Base-by-base conservation (phyloP, 2,888 invertebrate species). In the Frankliniella fusca region DNA sequence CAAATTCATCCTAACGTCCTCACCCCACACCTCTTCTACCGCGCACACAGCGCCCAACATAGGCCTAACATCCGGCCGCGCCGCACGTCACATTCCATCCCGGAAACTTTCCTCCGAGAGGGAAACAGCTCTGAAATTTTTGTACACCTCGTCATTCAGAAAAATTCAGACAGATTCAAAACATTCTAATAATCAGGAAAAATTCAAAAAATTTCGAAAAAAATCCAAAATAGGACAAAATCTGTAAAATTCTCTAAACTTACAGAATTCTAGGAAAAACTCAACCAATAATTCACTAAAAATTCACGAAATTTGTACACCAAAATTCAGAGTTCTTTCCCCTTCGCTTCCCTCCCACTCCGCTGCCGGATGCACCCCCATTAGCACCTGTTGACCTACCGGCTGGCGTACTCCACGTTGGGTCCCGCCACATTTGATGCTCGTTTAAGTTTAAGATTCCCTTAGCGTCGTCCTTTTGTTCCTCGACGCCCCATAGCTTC, bases 371-470 rank as follows among this genome's bases (percentile, higher is more conserved):
- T 38, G 20, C 65, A 3, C 70, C n/a, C 70, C 23, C 70, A 70
- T 70, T 70, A 70, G 70, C 70, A 70, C 70, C 70, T 70, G 70
- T 23, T 23, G 54, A 87, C 88, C 90, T 90, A 93, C 95, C 94
- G 23, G 81, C 81, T 91, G 95, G 94, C 85, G 96, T 95, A 87
- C 96, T 96, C 97, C 97, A 97, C 86, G 97, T 95, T 83, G 95
- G 93, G 89, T 97, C 96, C 86, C 96, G 93, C 96, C 96, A 97
- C 90, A 95, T 95, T 88, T 95, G 95, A 89, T 88, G 95, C 91
- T 91, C 95, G 90, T 90, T 93, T 89, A 90, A 93, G 91, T 88
- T 91, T 85, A 95, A 93, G 88, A 96, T 95, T 88, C 92, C 93
- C 85, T 89, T 89, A 23, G 86, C 85, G 83, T 88, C 88, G 83